Base-by-base conservation (phyloP, 2,888 invertebrate genomes). In the Axea sp. region DNA sequence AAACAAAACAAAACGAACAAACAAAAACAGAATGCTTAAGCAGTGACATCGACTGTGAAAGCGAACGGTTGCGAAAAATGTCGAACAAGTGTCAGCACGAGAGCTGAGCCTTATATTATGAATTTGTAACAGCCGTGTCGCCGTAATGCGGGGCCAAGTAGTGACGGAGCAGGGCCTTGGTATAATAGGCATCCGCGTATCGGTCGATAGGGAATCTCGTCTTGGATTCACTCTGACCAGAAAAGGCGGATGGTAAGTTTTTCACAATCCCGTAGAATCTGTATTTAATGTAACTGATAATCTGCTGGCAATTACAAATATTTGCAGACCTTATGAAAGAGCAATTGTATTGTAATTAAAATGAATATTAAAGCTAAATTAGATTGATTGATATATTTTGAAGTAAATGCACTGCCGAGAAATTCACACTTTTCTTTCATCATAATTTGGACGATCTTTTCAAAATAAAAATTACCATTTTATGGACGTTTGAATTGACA, bases 111-210 rank as follows among this genome's bases (percentile, higher is more conserved):
- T 79, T 84, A 86, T 83, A 83, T 85, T 79, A 82, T 72, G 80
- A 77, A 84, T 86, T 86, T 86, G 82, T 85, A 83, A 90, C 92
- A 99, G 99, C 91, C 96, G 98, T 88, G 98, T 97, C 84, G 97
- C 99, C 85, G 98, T 99, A 88, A 97, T 99, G 92, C 93, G 99
- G 86, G 99, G 99, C 80, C 95, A 96, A 90, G 98, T 99, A 85
- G 93, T 97, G 80, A 95, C 96, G 74, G 93, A 95, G 71, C 97
- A 97, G 89, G 97, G 97, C 77, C 93, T 97, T 80, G 97, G 98
- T 79, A 94, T 99, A 89, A 94, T 97, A 87, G 99, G 99, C 86
- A 98, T 99, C 87, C 92, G 98, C 80, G 98, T 99, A 67, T 96
- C 96, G 75, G 97, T 99, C 82, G 96, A 96, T 89, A 92, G 93